phyloP scores from a whole-genome alignment of 2,797 vertebrate genomes.

The Pipistrellus pygmaeus region DNA sequence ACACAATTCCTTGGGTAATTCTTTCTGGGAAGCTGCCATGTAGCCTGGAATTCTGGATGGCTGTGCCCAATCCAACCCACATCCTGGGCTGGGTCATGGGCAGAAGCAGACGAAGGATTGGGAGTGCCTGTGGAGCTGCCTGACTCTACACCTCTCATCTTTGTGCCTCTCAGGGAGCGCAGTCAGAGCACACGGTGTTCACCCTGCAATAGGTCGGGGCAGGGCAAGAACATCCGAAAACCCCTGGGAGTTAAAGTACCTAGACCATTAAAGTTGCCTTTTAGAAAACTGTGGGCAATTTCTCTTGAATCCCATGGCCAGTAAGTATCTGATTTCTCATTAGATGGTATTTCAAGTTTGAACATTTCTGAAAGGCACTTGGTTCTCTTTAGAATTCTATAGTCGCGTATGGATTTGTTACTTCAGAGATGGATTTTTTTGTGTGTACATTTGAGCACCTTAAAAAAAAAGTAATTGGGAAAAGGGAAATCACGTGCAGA shows the following conservation, averaged over 20 bases:
- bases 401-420: neutral
- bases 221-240: neutral
- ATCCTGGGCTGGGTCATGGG: neutral
- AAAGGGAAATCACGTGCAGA: neutral
- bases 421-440: neutral
- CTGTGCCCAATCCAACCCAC: neutral
- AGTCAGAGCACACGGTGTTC: neutral
- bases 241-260: slow-evolving; percentile 11
- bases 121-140: neutral
- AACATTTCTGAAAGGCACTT: slow-evolving; percentile 11
- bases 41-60: neutral
- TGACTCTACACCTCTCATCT: neutral
- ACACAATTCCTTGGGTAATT: neutral
- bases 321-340: slow-evolving; percentile 40
- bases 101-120: neutral
- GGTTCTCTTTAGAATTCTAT: slow-evolving; percentile 39
- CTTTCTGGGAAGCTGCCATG: neutral
- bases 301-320: neutral
- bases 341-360: neutral
- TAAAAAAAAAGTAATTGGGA: neutral
- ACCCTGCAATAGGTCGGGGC: neutral
- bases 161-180: neutral
- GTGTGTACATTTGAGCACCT: neutral
- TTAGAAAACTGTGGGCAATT: neutral
- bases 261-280: neutral